A percentile compares a stretch with the other conserved stretches of the same genome.
Evolutionary conservation across 1,140 invertebrate genomes (phyloP).

Genomic region (Cydia splendana): DNA sequence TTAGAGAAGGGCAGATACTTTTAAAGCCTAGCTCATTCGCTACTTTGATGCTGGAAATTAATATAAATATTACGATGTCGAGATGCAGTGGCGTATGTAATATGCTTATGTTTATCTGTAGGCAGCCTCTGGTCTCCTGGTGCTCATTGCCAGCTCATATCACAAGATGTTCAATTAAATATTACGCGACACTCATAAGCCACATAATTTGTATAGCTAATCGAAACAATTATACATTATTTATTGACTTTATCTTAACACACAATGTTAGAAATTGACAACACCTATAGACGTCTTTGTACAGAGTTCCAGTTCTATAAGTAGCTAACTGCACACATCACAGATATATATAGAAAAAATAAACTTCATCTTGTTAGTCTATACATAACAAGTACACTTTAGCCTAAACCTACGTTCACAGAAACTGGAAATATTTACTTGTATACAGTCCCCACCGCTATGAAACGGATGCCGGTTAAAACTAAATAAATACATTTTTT

Average conservation of each 20-base stretch:
- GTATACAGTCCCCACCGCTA: slow-evolving; percentile 17
- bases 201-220: slow-evolving; percentile 53
- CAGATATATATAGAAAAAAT: slow-evolving; percentile 72
- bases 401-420: slow-evolving; percentile 45
- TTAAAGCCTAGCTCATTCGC: too few species aligned
- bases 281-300: slow-evolving; percentile 61
- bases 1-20: too few species aligned
- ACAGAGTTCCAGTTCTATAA: slow-evolving; percentile 60
- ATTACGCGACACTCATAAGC: slow-evolving; percentile 59
- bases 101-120: background rate
- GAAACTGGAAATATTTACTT: slow-evolving; percentile 32
- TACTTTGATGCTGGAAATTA: too few species aligned
- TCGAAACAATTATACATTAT: slow-evolving; percentile 39
- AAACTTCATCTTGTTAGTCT: slow-evolving; percentile 59
- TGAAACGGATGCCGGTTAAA: background rate
- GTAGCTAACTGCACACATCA: slow-evolving; percentile 65
- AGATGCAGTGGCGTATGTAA: background rate
- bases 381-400: slow-evolving; percentile 67
- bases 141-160: slow-evolving; percentile 52
- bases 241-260: slow-evolving; percentile 50
- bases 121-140: slow-evolving; percentile 47
- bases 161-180: slow-evolving; percentile 50
- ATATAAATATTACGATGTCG: background rate
- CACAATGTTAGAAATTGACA: slow-evolving; percentile 60
- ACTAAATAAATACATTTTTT: slow-evolving; percentile 10